Percentiles rank a stretch among this genome's conserved stretches.
Evolutionary conservation across 1,140 invertebrate species (phyloP).

Genomic region (Melipona quadrifasciata): DNA sequence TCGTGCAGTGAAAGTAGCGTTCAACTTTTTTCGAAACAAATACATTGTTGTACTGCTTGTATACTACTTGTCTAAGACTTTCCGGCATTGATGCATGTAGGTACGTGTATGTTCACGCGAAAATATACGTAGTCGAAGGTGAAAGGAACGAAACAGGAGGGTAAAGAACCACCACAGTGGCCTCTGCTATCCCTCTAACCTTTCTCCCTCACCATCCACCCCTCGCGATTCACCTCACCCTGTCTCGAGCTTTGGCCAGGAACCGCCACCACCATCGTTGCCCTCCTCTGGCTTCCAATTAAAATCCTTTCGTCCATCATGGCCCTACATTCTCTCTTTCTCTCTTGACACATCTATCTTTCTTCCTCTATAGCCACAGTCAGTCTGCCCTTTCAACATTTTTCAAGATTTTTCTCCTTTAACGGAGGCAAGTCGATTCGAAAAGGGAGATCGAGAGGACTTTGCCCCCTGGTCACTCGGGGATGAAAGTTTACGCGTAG

Average conservation of each 20-base stretch:
- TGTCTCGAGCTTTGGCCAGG: constrained; percentile 27
- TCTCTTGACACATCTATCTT: neutral
- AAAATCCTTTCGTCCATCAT: constrained; percentile 67
- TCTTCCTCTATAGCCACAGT: neutral
- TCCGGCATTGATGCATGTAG: too few species aligned
- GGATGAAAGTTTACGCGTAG: constrained; percentile 5
- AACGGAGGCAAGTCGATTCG: constrained; percentile 40
- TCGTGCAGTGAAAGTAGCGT: too few species aligned
- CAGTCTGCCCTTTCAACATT: constrained; percentile 19
- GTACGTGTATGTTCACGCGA: neutral
- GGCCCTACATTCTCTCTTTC: neutral
- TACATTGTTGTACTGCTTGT: too few species aligned
- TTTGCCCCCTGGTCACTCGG: neutral
- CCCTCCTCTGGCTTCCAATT: constrained; percentile 68
- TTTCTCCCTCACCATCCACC: neutral
- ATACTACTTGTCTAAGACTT: too few species aligned
- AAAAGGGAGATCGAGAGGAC: neutral
- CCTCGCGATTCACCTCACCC: constrained; percentile 7
- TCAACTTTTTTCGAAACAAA: too few species aligned
- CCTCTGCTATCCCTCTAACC: neutral
- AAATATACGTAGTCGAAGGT: neutral
- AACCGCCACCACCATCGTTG: constrained; percentile 17
- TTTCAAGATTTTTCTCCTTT: constrained; percentile 68
- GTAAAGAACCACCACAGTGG: constrained; percentile 3
- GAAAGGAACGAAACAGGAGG: neutral